Conservation (phyloP, 2,888 invertebrate species). For the Pseudoips prasinana region DNA sequence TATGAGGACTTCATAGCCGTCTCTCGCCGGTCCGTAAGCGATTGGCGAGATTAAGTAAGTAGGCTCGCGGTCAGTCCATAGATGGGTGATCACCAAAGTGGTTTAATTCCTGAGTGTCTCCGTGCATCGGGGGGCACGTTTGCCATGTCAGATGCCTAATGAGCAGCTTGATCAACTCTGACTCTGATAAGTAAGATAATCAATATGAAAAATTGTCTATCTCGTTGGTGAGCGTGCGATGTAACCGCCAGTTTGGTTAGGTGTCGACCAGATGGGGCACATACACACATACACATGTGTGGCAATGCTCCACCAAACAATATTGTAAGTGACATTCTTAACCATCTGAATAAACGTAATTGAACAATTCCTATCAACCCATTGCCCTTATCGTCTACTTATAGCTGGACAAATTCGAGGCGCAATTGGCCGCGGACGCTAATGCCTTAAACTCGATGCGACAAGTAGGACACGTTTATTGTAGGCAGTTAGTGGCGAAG, state of each 20-base stretch:
- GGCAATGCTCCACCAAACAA: conserved; percentile 57
- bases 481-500: not conserved
- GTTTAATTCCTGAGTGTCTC: too few relatives aligned
- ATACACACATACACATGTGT: conserved; percentile 47
- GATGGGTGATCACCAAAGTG: too few relatives aligned
- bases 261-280: conserved; percentile 25
- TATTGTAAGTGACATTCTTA: conserved; percentile 75
- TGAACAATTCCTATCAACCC: conserved; percentile 77
- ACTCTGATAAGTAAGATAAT: too few relatives aligned
- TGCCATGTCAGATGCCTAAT: too few relatives aligned
- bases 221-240: too few relatives aligned
- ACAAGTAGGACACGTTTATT: conserved; percentile 36
- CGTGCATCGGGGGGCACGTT: too few relatives aligned
- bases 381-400: conserved; percentile 66
- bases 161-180: too few relatives aligned
- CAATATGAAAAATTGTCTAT: too few relatives aligned
- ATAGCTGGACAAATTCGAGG: conserved; percentile 40
- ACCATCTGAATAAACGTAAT: conserved; percentile 77
- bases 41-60: too few relatives aligned
- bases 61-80: too few relatives aligned
- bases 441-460: conserved; percentile 49
- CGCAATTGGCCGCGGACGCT: conserved; percentile 59
- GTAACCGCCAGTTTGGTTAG: conserved; percentile 23
- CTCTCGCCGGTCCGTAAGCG: too few relatives aligned
- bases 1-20: too few relatives aligned